These are phyloP conservation scores for Leuciscus idus DNA, from an alignment of 2,113 vertebrate genomes.

Conservation along the genomic window DNA sequence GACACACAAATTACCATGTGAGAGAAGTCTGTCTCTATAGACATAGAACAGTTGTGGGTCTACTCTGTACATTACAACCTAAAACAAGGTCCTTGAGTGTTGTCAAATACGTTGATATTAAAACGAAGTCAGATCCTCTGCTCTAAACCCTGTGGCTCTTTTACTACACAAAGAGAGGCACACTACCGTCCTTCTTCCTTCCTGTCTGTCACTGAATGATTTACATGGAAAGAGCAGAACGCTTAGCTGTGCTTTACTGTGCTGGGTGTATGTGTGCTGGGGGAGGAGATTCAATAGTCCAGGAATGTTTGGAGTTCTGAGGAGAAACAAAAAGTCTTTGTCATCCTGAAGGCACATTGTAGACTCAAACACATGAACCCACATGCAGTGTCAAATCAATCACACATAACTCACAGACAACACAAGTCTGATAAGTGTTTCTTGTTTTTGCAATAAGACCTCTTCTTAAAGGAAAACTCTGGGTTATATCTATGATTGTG, in stretches of 20 bases:
- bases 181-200: constrained; percentile 4
- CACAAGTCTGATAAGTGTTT: neutral
- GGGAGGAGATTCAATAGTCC: constrained; percentile 31
- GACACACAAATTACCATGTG: neutral
- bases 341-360: constrained; percentile 19
- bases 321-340: constrained; percentile 18
- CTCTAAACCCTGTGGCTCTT: constrained; percentile 14
- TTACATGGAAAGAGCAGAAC: constrained; percentile 6
- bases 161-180: constrained; percentile 4
- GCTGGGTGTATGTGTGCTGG: constrained; percentile 8
- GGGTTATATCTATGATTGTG: neutral
- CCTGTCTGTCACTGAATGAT: constrained; percentile 38
- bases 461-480: neutral
- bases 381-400: neutral
- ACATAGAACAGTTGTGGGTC: neutral
- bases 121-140: neutral
- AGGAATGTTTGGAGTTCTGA: constrained; percentile 30
- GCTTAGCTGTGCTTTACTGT: constrained; percentile 8
- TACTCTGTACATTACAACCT: neutral
- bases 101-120: constrained; percentile 12
- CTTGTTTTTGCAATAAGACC: neutral
- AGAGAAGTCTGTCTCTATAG: neutral
- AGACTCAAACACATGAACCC: constrained; percentile 29
- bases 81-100: neutral
- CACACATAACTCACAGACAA: constrained; percentile 6